These are phyloP conservation scores for Epinotia nisella DNA, from an alignment of 2,888 invertebrate species.

Conservation along the genomic window DNA sequence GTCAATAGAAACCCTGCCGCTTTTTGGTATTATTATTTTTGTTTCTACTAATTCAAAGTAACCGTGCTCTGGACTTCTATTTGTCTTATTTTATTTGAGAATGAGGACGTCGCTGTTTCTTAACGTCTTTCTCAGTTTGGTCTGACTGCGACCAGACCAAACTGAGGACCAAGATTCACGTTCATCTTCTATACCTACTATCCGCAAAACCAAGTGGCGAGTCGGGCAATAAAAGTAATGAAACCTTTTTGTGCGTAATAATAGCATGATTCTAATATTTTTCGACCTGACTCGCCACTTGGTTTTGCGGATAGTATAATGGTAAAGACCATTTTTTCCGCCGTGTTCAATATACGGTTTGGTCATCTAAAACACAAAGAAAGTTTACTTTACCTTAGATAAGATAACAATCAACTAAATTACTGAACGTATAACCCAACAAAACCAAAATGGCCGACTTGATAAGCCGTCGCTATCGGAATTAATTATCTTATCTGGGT, in stretches of 20 bases:
- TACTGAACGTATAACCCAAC: conserved; percentile 48
- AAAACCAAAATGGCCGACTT: conserved; percentile 54
- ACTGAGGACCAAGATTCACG: not conserved
- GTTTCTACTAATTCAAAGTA: conserved; percentile 46
- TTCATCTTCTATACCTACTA: too few species aligned
- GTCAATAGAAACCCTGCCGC: conserved; percentile 67
- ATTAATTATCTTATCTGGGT: conserved; percentile 74
- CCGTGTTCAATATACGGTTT: not conserved
- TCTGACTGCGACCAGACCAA: too few species aligned
- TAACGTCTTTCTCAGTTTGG: not conserved
- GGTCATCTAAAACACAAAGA: conserved; percentile 31
- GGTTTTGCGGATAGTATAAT: too few species aligned
- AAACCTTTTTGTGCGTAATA: too few species aligned
- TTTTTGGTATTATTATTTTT: conserved; percentile 56
- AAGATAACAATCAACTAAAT: conserved; percentile 40
- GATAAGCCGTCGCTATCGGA: conserved; percentile 64
- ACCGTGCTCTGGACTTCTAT: not conserved
- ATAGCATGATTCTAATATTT: too few species aligned
- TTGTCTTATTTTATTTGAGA: not conserved
- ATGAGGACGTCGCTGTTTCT: not conserved
- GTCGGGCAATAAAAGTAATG: too few species aligned
- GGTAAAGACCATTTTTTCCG: not conserved
- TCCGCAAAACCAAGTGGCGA: too few species aligned
- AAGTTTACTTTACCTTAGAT: conserved; percentile 46
- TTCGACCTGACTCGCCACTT: too few species aligned